Base-by-base conservation (phyloP, 2,888 invertebrate species). In the Ormyrus nitidulus region DNA sequence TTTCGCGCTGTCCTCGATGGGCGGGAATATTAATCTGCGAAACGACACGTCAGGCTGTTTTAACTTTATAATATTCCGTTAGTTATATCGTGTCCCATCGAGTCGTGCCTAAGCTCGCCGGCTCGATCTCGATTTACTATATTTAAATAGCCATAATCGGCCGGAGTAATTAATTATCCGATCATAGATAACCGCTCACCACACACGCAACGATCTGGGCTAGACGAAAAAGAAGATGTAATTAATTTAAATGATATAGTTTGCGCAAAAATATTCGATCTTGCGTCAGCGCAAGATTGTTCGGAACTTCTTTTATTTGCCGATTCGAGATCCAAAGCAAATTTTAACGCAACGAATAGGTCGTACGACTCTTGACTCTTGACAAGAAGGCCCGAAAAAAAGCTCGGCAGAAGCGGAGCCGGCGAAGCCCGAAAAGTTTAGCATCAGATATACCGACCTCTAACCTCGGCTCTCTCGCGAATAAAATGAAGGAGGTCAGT, bases 401-500 rank as follows among this genome's bases (percentile, higher is more conserved):
- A 34, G 34, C 34, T 34, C 34, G 4, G 34, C 34, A 34, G 34
- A 34, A 4, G 34, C 34, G 2, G 34, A 34, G 34, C 34, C 34
- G 13, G 34, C 34, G 34, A 34, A 34, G 34, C 34, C 34, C 34
- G 34, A 2, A 34, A 34, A 34, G 34, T 44, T 49, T 53, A 44
- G 53, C 59, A 66, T 66, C 62, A 48, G 59, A 70, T 70, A 34
- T 34, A 34, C 34, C 34, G 34, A 34, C 34, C 34, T 34, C 34
- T 34, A 34, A 34, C 34, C 46, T 44, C 53, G 73, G 48, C 48
- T 34, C 5, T 34, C 13, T 10, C 59, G 44, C 5, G 13, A 13
- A 44, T 10, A 7, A 51, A 68, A 44, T 68, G 66, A 78, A 78
- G 13, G 54, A 73, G 71, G 54, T 73, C 61, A 73, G 72, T 69